A percentile compares a stretch with the other conserved stretches of the same genome.
These are phyloP conservation scores for Centropristis striata DNA, from an alignment of 2,113 vertebrate genomes.

Conservation along the genomic window DNA sequence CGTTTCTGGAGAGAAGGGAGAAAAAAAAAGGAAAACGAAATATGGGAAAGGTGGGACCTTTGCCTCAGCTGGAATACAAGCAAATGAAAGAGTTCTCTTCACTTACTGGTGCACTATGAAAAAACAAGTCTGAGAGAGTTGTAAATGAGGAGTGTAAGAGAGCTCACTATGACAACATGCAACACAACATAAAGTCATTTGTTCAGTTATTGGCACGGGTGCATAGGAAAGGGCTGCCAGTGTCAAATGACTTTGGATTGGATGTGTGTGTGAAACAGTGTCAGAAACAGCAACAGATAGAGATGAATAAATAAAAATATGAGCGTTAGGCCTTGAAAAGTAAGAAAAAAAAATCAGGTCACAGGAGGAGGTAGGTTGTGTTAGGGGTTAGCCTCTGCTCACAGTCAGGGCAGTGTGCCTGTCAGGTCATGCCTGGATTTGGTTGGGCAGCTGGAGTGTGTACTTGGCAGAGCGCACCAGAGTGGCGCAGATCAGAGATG, in stretches of 20 bases:
- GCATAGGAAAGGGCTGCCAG: conserved; percentile 38
- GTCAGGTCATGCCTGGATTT: conserved; percentile 64
- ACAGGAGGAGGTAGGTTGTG: conserved; percentile 46
- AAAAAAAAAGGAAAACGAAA: conserved; percentile 17
- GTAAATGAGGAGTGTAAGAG: conserved; percentile 63
- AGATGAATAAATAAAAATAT: conserved; percentile 37
- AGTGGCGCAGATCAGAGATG: conserved; percentile 72
- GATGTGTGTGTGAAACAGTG: conserved; percentile 1
- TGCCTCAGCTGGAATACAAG: conserved; percentile 43
- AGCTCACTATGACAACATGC: conserved; percentile 73
- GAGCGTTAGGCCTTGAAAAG: conserved; percentile 44
- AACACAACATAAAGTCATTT: conserved; percentile 73
- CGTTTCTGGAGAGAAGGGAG: background rate
- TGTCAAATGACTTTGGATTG: conserved; percentile 53
- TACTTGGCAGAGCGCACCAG: conserved; percentile 63
- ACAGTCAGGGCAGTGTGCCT: conserved; percentile 73
- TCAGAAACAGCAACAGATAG: conserved; percentile 42
- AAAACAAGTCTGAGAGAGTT: conserved; percentile 52
- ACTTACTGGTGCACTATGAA: conserved; percentile 27
- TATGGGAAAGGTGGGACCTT: conserved; percentile 62
- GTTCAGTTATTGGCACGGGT: conserved; percentile 63
- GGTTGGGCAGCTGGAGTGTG: conserved; percentile 64
- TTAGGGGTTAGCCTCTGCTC: conserved; percentile 57
- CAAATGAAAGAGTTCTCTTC: conserved; percentile 58
- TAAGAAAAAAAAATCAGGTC: conserved; percentile 42